Evolutionary conservation across 1,140 invertebrate genomes (phyloP).

Genomic region (Chironomus tepperi): DNA sequence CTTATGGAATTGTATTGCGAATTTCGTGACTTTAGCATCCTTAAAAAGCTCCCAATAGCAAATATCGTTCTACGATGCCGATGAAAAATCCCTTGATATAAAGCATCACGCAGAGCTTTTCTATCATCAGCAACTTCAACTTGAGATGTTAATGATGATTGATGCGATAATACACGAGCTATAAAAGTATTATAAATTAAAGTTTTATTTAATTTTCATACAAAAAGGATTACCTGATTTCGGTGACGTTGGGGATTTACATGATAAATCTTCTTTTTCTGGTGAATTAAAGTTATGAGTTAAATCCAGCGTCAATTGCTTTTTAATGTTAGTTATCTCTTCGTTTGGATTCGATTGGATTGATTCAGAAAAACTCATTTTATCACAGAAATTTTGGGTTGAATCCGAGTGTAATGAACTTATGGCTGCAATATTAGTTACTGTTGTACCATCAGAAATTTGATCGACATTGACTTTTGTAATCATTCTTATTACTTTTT

Average conservation of each 20-base stretch:
- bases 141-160: conserved; percentile 39
- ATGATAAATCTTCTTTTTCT: neutral
- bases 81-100: conserved; percentile 73
- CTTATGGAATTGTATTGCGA: conserved; percentile 71
- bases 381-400: neutral
- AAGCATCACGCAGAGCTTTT: conserved; percentile 52
- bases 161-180: conserved; percentile 38
- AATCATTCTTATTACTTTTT: neutral
- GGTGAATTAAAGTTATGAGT: neutral
- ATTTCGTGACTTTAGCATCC: conserved; percentile 69
- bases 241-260: neutral
- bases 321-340: neutral
- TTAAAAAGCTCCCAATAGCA: conserved; percentile 66
- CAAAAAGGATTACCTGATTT: conserved; percentile 13
- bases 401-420: neutral
- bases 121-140: conserved; percentile 39
- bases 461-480: neutral
- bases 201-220: neutral
- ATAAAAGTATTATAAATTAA: conserved; percentile 26
- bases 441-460: neutral
- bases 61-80: conserved; percentile 69
- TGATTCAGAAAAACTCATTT: neutral
- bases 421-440: neutral
- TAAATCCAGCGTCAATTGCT: neutral
- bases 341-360: neutral